Evolutionary conservation across 1,140 invertebrate genomes (phyloP).

Genomic region (Coenobita brevimanus): DNA sequence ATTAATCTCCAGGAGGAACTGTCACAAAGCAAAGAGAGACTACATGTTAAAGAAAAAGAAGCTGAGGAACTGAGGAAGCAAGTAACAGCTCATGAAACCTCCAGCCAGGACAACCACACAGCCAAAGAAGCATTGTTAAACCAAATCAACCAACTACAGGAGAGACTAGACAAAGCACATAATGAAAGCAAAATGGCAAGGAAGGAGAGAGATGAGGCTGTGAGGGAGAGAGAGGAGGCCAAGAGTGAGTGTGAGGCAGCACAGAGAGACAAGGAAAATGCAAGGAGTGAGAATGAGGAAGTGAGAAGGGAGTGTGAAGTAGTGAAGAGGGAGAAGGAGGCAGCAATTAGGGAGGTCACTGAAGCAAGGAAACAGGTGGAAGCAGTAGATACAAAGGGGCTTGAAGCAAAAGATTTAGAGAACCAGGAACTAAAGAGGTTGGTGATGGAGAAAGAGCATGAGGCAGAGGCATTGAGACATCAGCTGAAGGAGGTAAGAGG

Average conservation of each 20-base stretch:
- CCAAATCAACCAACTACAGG: neutral
- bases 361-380: neutral
- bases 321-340: neutral
- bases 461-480: neutral
- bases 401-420: neutral
- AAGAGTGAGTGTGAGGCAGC: neutral
- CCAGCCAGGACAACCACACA: neutral
- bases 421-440: neutral
- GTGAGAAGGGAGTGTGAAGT: neutral
- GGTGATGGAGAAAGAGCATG: neutral
- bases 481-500: constrained; percentile 21
- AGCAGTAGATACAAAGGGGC: neutral
- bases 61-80: neutral
- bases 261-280: neutral
- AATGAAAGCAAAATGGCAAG: neutral
- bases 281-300: neutral
- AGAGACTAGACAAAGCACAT: neutral
- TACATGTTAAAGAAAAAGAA: neutral
- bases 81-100: too few relatives aligned
- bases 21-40: neutral
- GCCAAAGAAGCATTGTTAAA: neutral
- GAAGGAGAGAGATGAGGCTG: neutral
- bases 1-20: neutral
- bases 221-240: neutral
- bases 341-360: neutral